Evolutionary conservation across 2,113 vertebrate species (phyloP).

Genomic region (Chroicocephalus ridibundus): DNA sequence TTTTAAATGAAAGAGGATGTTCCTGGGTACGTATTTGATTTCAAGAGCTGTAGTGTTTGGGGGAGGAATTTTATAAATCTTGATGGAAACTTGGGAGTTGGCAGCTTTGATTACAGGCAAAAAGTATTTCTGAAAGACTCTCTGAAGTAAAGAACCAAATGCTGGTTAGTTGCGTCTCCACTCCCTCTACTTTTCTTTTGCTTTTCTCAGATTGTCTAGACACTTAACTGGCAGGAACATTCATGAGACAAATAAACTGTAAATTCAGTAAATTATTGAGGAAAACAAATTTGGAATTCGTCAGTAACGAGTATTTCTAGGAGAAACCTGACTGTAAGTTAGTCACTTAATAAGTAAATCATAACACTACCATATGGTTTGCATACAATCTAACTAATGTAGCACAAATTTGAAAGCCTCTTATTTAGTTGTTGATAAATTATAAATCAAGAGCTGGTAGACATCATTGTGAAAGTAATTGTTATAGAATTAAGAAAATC

Average conservation of each 20-base stretch:
- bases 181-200: not conserved
- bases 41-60: not conserved
- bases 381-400: not conserved
- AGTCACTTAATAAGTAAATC: not conserved
- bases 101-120: not conserved
- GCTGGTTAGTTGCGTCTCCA: not conserved
- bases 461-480: not conserved
- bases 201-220: not conserved
- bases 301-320: not conserved
- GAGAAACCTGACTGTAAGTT: not conserved
- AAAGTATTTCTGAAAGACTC: not conserved
- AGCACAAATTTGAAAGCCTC: not conserved
- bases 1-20: not conserved
- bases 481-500: not conserved
- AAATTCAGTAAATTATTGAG: not conserved
- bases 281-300: not conserved
- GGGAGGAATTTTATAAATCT: not conserved
- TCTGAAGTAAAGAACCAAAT: not conserved
- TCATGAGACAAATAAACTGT: not conserved
- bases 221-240: not conserved
- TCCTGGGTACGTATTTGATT: not conserved
- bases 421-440: not conserved
- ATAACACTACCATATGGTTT: not conserved
- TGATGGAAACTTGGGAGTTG: not conserved
- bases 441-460: not conserved